These are phyloP conservation scores for Nipponacmea schrenckii DNA, from an alignment of 2,888 invertebrate genomes.

Conservation along the genomic window DNA sequence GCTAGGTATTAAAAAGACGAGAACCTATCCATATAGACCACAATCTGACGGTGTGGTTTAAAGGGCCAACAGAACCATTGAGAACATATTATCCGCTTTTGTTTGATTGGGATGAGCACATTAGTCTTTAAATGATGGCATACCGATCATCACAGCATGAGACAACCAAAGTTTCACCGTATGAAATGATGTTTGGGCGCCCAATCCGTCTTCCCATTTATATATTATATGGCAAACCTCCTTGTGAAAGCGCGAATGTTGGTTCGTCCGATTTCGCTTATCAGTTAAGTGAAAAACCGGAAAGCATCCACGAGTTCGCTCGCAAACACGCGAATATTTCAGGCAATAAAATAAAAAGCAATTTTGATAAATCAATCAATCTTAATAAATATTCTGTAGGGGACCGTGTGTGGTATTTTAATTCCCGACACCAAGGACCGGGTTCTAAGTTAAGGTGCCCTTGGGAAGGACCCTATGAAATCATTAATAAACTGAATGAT, in stretches of 20 bases:
- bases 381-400: not conserved
- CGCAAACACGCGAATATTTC: not conserved
- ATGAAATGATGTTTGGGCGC: too few relatives aligned
- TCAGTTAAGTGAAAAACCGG: not conserved
- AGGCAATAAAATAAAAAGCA: not conserved
- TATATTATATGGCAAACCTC: too few relatives aligned
- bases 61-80: not conserved
- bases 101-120: too few relatives aligned
- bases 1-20: constrained; percentile 5
- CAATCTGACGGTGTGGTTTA: constrained; percentile 11
- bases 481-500: not conserved
- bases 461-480: not conserved
- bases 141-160: too few relatives aligned
- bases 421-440: not conserved
- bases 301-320: not conserved
- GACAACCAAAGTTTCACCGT: too few relatives aligned
- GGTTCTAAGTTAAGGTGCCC: not conserved
- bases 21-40: not conserved
- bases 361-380: not conserved
- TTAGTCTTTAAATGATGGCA: too few relatives aligned
- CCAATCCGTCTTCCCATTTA: not conserved
- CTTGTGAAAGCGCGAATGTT: not conserved
- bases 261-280: not conserved
- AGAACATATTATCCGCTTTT: not conserved
- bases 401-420: not conserved